Conservation (phyloP, 2,797 vertebrate genomes). For the Phrynocephalus forsythii region DNA sequence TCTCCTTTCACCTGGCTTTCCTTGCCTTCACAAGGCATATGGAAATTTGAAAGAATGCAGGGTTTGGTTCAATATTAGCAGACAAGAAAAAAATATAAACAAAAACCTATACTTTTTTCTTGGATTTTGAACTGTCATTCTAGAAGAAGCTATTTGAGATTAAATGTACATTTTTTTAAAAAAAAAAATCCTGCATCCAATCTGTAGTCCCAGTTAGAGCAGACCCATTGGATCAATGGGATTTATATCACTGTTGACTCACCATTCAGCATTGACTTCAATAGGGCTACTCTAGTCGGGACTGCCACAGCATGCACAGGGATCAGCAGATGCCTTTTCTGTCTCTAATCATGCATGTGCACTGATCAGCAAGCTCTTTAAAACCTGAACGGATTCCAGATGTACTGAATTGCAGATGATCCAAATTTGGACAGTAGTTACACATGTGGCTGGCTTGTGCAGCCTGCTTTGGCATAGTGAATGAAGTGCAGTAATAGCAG, state of each 20-base stretch:
- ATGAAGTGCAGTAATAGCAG: constrained; percentile 22
- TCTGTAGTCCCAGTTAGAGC: too few species aligned
- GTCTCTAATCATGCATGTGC: neutral
- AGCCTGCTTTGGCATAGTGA: constrained; percentile 18
- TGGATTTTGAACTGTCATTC: neutral
- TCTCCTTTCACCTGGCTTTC: neutral
- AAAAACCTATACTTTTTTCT: neutral
- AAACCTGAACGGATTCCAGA: neutral
- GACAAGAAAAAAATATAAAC: neutral
- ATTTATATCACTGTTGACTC: too few species aligned
- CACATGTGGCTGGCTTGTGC: neutral
- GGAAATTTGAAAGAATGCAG: too few species aligned
- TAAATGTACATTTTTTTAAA: too few species aligned
- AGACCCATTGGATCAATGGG: too few species aligned
- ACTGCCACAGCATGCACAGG: neutral
- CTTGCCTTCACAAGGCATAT: neutral
- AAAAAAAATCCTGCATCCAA: too few species aligned
- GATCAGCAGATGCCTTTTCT: neutral
- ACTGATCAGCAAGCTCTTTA: neutral
- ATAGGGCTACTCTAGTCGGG: too few species aligned
- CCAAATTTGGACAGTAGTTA: constrained; percentile 1
- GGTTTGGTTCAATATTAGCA: neutral
- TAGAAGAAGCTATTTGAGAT: neutral
- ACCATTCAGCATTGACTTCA: too few species aligned
- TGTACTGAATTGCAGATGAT: neutral